Evolutionary conservation across 2,113 vertebrate genomes (phyloP), one percentile per base, ranked within the genome.

Genomic region (Pluvialis apricaria): DNA sequence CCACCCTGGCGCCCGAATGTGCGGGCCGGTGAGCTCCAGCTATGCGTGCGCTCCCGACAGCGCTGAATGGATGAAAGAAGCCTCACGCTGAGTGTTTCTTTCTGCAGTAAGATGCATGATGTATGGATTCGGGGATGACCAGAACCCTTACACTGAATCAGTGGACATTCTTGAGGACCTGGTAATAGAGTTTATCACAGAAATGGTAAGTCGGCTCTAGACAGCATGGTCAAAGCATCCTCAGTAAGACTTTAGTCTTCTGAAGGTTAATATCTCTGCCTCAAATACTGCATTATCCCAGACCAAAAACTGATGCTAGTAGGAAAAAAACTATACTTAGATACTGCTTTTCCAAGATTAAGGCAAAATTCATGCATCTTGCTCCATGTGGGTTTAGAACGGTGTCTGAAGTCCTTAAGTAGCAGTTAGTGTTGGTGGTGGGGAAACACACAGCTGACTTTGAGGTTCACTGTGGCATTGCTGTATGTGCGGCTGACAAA

Each of bases 81-180:
- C 22, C 88, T 96, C 52, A 96, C 4, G 4, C 70, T 13, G 22
- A 54, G n/a, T 75, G 62, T 94, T 96, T 78, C 78, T 45, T 86
- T 95, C 83, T 82, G 52, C 96, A 99, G 98, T 99, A 34, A 98
- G 99, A 9, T 99, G 99, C 88, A 99, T 99, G 99, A 99, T 99
- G 99, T 99, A 99, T 94, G 99, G 99, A 11, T 99, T 99, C 5
- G 99, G 99, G 21, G 99, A 99, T 65, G 99, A 99, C 96, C 99
- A 99, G 98, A 99, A 99, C 95, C 99, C 99, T 49, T 99, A 99
- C 75, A 99, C 99, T 10, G 99, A 99, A 81, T 99, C 99, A 0
- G 99, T 99, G 94, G 99, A 99, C 89, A 99, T 99, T 77, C 98
- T 99, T 75, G 99, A 99, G 97, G 99, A 99, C 77, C 98, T 99